phyloP scores from a whole-genome alignment of 2,797 vertebrate genomes.

The Enoplosus armatus region DNA sequence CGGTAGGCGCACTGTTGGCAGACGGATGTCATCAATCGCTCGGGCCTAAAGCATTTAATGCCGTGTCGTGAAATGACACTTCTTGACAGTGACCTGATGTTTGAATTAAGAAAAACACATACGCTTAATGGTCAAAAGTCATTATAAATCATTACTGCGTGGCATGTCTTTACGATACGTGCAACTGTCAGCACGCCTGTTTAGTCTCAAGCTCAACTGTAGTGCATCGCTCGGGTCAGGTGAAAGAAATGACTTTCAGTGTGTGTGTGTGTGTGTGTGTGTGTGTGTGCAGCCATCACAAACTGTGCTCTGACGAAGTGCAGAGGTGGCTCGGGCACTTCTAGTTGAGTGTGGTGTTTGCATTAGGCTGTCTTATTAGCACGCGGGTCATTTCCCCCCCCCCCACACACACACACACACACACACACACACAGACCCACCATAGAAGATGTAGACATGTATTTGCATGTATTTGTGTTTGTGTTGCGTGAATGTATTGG shows the following conservation, averaged over 20 bases:
- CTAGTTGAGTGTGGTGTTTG: constrained; percentile 58
- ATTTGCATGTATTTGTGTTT: constrained; percentile 32
- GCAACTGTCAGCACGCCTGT: constrained; percentile 31
- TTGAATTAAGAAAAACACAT: too few relatives aligned
- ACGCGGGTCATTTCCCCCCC: constrained; percentile 33
- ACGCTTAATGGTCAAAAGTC: too few relatives aligned
- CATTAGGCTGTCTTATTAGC: constrained; percentile 59
- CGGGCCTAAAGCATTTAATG: too few relatives aligned
- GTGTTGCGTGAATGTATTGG: constrained; percentile 41
- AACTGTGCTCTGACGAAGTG: constrained; percentile 61
- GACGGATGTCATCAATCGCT: too few relatives aligned
- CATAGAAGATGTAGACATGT: constrained; percentile 1
- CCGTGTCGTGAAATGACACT: too few relatives aligned
- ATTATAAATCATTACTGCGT: neutral
- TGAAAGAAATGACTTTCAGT: neutral
- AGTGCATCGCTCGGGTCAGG: constrained; percentile 14
- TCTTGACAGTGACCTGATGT: too few relatives aligned
- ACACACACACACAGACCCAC: constrained; percentile 19
- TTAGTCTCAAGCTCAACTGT: constrained; percentile 27
- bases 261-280: constrained; percentile 25
- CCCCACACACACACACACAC: too few relatives aligned
- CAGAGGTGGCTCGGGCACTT: constrained; percentile 53
- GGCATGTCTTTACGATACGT: constrained; percentile 8
- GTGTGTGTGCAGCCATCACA: constrained; percentile 36
- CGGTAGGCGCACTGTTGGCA: too few relatives aligned